These are phyloP conservation scores for Picus viridis DNA, from an alignment of 2,797 vertebrate species.

Conservation along the genomic window DNA sequence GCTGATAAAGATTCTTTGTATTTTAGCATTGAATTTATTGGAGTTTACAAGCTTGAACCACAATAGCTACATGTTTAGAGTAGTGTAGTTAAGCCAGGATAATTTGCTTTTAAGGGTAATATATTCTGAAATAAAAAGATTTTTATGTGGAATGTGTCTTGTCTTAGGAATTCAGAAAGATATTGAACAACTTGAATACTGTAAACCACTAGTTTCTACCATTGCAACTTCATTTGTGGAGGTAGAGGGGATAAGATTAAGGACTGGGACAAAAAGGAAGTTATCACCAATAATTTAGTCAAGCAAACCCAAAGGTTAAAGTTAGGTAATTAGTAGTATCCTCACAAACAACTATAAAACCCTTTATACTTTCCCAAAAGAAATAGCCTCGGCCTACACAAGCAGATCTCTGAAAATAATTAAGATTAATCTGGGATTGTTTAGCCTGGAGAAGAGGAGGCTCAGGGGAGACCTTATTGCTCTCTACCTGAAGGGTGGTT, in stretches of 20 bases:
- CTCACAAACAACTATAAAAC: slow-evolving; percentile 42
- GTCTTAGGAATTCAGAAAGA: not conserved
- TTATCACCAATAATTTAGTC: slow-evolving; percentile 34
- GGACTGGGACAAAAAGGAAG: not conserved
- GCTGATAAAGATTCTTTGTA: not conserved
- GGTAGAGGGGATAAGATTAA: not conserved
- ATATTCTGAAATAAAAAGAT: not conserved
- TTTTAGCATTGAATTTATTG: not conserved
- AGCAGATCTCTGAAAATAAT: slow-evolving; percentile 79
- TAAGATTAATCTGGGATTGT: no score
- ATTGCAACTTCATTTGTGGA: not conserved
- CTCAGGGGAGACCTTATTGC: no score
- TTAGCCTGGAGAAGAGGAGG: no score
- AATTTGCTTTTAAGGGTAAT: not conserved
- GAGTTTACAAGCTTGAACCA: not conserved
- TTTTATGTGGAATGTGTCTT: not conserved
- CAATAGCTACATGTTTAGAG: not conserved
- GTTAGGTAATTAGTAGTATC: slow-evolving; percentile 70
- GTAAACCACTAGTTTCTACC: not conserved
- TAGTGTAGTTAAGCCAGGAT: not conserved
- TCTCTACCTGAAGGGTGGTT: no score
- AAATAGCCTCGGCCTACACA: slow-evolving; percentile 73
- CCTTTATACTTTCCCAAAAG: slow-evolving; percentile 80
- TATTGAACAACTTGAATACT: not conserved
- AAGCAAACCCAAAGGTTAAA: slow-evolving; percentile 31